Evolutionary conservation across 2,888 invertebrate species (phyloP), one percentile per base, ranked within the genome.

Genomic region (Hypselothyrea guttata): DNA sequence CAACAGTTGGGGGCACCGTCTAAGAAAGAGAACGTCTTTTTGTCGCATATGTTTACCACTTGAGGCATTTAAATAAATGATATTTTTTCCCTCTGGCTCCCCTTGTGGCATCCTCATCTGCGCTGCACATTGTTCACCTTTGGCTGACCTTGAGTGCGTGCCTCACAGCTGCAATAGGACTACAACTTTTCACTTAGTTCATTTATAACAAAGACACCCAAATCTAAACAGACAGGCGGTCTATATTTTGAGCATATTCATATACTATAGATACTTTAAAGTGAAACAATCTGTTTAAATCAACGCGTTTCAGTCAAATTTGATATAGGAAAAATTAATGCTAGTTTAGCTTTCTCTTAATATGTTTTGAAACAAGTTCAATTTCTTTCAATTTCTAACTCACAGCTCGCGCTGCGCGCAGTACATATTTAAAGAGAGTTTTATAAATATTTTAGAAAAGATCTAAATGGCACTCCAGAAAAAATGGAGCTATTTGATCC

Each of bases 51-150:
- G 75, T 58, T 28, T 46, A 31, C 48, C 63, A 79, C 64, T 75
- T 57, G 65, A 60, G 46, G 64, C 45, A 67, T 59, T 71, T 68
- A 84, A 75, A 70, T 75, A 75, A 71, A 74, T 69, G 71, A 76
- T 76, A 67, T 68, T 65, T 68, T 63, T 52, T 40, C 56, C 47
- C 22, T 44, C 16, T 57, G 33, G 45, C 11, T 51, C 45, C 48
- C 41, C 49, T 53, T 40, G 37, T 45, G 61, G 51, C 61, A 46
- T 71, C 64, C 69, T 55, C 54, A 81, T 75, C 64, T 76, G 70
- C 51, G 55, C 59, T 75, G 76, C 74, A 81, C 73, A 84, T 84
- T 75, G 69, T 78, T 82, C 87, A 86, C 86, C 86, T 86, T 86
- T 81, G 74, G 71, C 66, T 79, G 77, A 77, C 83, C 78, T 73